Evolutionary conservation across 64 coral and sea anemone species (phyloP), one percentile per base, ranked within the genome.

Genomic region (Pocillopora verrucosa): DNA sequence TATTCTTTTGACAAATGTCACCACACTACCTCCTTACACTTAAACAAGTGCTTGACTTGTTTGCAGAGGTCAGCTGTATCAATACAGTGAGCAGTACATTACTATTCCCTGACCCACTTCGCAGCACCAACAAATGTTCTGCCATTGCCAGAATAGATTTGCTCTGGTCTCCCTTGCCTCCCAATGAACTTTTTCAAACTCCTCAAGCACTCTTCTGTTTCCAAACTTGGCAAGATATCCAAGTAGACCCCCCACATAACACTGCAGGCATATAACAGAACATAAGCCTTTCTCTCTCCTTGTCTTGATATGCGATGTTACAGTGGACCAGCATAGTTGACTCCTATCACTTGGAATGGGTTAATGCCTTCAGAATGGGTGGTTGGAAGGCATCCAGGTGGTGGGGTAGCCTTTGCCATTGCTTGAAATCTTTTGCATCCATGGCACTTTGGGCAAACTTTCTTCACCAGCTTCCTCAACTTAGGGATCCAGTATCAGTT

Each of bases 391-490:
- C 37, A 60, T 88, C 91, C 91, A 62, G 75, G 73, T 4, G 90
- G 83, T 59, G 84, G 90, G 36, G 60, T 75, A 87, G 57, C 45
- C 26, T 76, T 87, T 78, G 75, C 75, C 56, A 63, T 87, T 36
- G 61, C 76, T 87, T 79, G 70, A 63, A 80, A 88, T 78, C 83
- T 60, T 51, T 92, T 78, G 84, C 91, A 92, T 22, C 91, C 75
- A 70, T 92, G 63, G 75, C 91, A 92, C 61, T 56, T 65, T 77
- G 19, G 61, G 78, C 75, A 30, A n/a, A 92, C 64, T 79, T 88
- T 89, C 91, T 89, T 88, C 60, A 80, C 86, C 14, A 88, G 73
- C 10, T 73, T 34, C 86, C 84, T 58, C 22, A 93, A 76, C 56
- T 78, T 61, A 57, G 92, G 87, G 59, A 93, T 68, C 86, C 86